These are phyloP conservation scores for Ctenochaetus hawaiiensis DNA, from an alignment of 2,797 vertebrate genomes.

Conservation along the genomic window DNA sequence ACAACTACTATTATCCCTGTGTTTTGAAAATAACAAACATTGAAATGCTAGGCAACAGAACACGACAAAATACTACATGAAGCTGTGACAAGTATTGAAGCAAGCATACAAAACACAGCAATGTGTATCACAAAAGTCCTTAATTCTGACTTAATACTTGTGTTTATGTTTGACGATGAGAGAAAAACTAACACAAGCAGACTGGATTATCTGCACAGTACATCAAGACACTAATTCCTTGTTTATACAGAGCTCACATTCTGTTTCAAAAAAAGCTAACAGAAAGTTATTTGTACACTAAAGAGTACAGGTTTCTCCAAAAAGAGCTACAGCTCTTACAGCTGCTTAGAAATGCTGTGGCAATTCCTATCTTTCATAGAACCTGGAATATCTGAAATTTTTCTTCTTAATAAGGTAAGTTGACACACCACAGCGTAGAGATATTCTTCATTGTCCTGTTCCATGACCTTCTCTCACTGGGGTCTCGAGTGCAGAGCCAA, in stretches of 20 bases:
- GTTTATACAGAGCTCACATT: not conserved
- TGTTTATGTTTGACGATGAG: not conserved
- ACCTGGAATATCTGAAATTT: not conserved
- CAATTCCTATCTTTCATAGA: not conserved
- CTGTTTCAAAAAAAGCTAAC: not conserved
- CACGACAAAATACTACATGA: not conserved
- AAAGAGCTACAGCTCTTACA: not conserved
- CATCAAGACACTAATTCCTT: not conserved
- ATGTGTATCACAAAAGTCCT: not conserved
- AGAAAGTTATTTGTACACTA: not conserved
- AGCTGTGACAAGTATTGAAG: not conserved
- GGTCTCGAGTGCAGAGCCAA: not conserved
- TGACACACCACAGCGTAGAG: not conserved
- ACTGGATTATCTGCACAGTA: not conserved
- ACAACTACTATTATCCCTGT: not conserved
- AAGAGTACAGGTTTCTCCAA: not conserved
- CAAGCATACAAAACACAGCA: not conserved
- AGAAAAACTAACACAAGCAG: not conserved
- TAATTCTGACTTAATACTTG: not conserved
- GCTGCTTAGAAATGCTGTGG: not conserved
- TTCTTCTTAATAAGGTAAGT: slow-evolving; percentile 5
- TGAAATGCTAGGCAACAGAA: not conserved
- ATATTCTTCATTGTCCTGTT: not conserved
- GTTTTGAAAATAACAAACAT: not conserved
- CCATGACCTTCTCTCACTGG: not conserved